These are phyloP conservation scores for Bujurquina vittata DNA, from an alignment of 2,113 vertebrate species.

Conservation along the genomic window DNA sequence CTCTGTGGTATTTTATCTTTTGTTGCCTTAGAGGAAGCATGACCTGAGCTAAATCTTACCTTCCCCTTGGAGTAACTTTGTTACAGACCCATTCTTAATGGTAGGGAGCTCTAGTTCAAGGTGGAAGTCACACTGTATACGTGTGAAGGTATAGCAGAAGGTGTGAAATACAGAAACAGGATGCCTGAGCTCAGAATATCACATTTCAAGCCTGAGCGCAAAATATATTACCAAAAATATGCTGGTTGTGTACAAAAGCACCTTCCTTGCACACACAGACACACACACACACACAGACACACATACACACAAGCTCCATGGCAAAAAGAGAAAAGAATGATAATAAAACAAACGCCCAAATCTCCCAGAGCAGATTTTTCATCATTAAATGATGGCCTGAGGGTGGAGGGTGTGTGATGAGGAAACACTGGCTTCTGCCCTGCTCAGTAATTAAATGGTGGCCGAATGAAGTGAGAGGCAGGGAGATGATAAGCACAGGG, in stretches of 20 bases:
- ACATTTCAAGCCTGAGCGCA: conserved; percentile 37
- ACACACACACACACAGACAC: conserved; percentile 23
- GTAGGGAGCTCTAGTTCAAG: conserved; percentile 19
- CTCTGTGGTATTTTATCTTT: background rate
- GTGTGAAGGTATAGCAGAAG: conserved; percentile 13
- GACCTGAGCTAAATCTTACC: background rate
- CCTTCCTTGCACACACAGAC: conserved; percentile 1
- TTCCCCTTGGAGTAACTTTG: conserved; percentile 8
- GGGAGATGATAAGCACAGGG: conserved; percentile 66
- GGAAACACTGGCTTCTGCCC: conserved; percentile 47
- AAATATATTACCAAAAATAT: conserved; percentile 28
- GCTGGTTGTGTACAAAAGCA: conserved; percentile 20
- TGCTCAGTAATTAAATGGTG: conserved; percentile 78
- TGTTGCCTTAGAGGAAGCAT: background rate
- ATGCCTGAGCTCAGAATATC: conserved; percentile 17
- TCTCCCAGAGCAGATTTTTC: conserved; percentile 61
- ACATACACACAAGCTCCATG: background rate
- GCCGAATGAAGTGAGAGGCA: conserved; percentile 59
- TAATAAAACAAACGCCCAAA: conserved; percentile 57
- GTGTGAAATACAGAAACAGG: conserved; percentile 31
- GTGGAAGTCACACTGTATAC: conserved; percentile 33
- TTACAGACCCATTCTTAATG: background rate
- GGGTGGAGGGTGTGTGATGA: conserved; percentile 48
- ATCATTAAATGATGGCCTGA: conserved; percentile 78
- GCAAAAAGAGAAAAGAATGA: conserved; percentile 36